phyloP scores from a whole-genome alignment of 2,797 vertebrate species.

The Dendrocincla tyrannina region DNA sequence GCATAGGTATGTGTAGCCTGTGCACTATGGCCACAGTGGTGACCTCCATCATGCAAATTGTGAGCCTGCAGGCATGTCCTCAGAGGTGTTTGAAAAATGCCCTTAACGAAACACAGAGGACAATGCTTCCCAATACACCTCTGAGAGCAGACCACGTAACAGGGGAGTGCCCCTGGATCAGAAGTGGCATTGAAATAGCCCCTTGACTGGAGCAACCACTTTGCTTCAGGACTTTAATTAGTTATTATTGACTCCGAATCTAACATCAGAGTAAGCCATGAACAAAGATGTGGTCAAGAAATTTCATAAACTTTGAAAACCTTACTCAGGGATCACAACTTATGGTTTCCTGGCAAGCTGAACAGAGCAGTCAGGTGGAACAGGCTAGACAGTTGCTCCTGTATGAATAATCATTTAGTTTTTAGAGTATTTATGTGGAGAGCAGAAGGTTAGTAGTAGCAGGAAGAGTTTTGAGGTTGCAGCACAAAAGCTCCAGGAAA shows the following conservation, averaged over 20 bases:
- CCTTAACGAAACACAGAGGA: not conserved
- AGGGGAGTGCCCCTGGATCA: not conserved
- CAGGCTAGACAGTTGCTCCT: not conserved
- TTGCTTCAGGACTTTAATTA: not conserved
- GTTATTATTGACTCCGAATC: not conserved
- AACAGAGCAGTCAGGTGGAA: not conserved
- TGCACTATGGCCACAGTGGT: not conserved
- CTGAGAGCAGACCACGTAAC: not conserved
- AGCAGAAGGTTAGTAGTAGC: not conserved
- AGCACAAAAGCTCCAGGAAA: not conserved
- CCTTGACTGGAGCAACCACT: not conserved
- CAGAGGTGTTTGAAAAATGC: not conserved
- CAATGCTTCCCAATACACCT: not conserved
- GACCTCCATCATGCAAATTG: not conserved
- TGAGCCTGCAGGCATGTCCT: not conserved
- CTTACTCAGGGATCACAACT: not conserved
- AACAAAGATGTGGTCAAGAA: not conserved
- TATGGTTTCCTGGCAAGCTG: not conserved
- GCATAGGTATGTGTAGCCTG: not conserved
- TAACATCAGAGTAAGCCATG: not conserved
- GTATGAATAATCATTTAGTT: not conserved
- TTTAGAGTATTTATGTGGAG: not conserved
- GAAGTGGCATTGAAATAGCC: not conserved
- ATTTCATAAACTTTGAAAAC: not conserved
- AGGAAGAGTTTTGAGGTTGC: not conserved